Evolutionary conservation across 1,140 invertebrate species (phyloP).

Genomic region (Sitophilus oryzae): DNA sequence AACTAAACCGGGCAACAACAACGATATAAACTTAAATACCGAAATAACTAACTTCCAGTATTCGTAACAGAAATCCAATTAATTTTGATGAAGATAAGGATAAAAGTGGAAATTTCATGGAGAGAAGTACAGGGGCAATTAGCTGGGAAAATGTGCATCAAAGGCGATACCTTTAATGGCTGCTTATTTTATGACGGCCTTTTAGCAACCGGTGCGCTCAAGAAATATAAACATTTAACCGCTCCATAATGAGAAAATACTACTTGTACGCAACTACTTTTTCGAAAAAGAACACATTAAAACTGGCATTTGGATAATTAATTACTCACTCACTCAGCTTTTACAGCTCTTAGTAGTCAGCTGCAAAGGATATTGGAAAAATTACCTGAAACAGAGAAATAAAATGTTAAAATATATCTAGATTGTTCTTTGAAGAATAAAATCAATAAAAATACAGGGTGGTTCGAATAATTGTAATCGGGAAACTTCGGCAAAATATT

Average conservation of each 20-base stretch:
- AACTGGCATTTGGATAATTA: not conserved
- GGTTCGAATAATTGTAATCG: too few relatives aligned
- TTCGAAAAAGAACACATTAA: not conserved
- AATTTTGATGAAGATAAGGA: not conserved
- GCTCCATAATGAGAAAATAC: not conserved
- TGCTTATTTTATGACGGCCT: not conserved
- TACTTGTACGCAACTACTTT: not conserved
- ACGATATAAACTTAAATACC: not conserved
- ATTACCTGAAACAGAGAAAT: not conserved
- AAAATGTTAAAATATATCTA: not conserved
- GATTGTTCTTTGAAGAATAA: too few relatives aligned
- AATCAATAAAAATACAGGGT: too few relatives aligned
- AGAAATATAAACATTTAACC: not conserved
- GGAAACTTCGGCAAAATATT: too few relatives aligned
- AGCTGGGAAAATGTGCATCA: not conserved
- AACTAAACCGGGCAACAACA: too few relatives aligned
- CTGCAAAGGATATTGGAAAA: not conserved
- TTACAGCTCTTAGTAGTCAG: not conserved
- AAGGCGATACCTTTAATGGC: not conserved
- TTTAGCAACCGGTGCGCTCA: not conserved
- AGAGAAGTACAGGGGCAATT: not conserved
- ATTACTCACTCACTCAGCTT: not conserved
- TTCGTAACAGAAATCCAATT: not conserved
- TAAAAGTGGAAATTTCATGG: too few relatives aligned
- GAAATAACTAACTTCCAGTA: too few relatives aligned